Evolutionary conservation across 2,888 invertebrate genomes (phyloP), one percentile per base, ranked within the genome.

Genomic region (Perithous albicinctus): DNA sequence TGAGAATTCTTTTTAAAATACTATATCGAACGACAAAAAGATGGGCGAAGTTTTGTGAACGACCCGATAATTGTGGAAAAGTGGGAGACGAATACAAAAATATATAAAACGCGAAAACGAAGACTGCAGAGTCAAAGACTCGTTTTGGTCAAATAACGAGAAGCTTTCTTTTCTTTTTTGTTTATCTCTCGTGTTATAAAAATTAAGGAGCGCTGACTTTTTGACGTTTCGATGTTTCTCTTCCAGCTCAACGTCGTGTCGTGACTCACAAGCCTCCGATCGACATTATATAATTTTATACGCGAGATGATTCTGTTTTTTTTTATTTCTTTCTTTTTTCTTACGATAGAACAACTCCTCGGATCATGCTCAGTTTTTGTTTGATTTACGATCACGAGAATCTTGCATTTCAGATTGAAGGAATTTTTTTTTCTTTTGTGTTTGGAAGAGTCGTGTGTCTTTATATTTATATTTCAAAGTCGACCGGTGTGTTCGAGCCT

Each of bases 241-340:
- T 26, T 56, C 20, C 48, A 38, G 64, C 66, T 78, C 63, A 41
- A 64, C 20, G 32, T 63, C 61, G 73, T n/a, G n/a, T 76, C 43
- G 70, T 79, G 79, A 76, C 73, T 76, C 82, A 82, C 69, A 59
- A n/a, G 63, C 23, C 48, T 29, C 6, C 56, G 51, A 72, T 66
- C 38, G 73, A 82, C 72, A 76, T 83, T 83, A 80, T 70, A 69
- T 82, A 82, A 82, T 82, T 82, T 54, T 0, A n/a, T n/a, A 43
- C 15, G 15, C 15, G 43, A n/a, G 43, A n/a, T 15, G 43, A 3
- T 41, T 41, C 5, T 12, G 3, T 43, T 1, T 0, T 12, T 2
- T 12, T 12, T 3, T 2, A n/a, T 43, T 0, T 1, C 5, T n/a
- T n/a, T 43, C 2, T 43, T 15, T 15, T 1, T 43, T n/a, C 8